A percentile compares a stretch with the other conserved stretches of the same genome.
phyloP scores from a whole-genome alignment of 2,797 vertebrate species.

The Propithecus deckenii region DNA sequence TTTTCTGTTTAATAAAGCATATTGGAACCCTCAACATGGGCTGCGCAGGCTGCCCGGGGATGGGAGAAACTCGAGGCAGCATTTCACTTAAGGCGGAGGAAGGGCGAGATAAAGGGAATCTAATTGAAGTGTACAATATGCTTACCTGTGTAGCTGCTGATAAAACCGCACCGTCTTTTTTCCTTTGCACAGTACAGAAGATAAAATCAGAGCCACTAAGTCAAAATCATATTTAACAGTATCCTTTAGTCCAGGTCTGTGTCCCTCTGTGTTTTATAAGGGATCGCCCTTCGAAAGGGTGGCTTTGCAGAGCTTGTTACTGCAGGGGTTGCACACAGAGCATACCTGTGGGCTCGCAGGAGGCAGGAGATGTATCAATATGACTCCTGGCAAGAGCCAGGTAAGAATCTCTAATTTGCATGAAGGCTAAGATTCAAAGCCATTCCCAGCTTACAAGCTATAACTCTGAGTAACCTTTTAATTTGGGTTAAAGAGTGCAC shows the following conservation, averaged over 20 bases:
- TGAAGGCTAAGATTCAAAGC: conserved; percentile 26
- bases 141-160: conserved; percentile 60
- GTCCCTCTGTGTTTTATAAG: conserved; percentile 24
- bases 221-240: conserved; percentile 57
- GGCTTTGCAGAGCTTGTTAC: background rate
- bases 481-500: conserved; percentile 6
- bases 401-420: background rate
- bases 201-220: conserved; percentile 69
- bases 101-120: conserved; percentile 37
- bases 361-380: background rate
- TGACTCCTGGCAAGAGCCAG: background rate
- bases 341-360: background rate
- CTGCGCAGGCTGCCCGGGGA: conserved; percentile 6
- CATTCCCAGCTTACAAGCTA: background rate
- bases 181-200: conserved; percentile 44
- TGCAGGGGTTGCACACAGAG: background rate
- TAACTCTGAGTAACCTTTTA: conserved; percentile 8
- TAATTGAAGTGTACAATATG: conserved; percentile 69
- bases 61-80: background rate
- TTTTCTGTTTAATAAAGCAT: conserved; percentile 75
- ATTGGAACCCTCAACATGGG: conserved; percentile 26
- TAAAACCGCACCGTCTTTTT: conserved; percentile 44
- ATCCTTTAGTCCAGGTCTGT: conserved; percentile 39
- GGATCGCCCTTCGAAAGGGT: background rate
- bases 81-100: conserved; percentile 26